Evolutionary conservation across 2,113 vertebrate genomes (phyloP), one percentile per base, ranked within the genome.

Genomic region (Tetrao urogallus): DNA sequence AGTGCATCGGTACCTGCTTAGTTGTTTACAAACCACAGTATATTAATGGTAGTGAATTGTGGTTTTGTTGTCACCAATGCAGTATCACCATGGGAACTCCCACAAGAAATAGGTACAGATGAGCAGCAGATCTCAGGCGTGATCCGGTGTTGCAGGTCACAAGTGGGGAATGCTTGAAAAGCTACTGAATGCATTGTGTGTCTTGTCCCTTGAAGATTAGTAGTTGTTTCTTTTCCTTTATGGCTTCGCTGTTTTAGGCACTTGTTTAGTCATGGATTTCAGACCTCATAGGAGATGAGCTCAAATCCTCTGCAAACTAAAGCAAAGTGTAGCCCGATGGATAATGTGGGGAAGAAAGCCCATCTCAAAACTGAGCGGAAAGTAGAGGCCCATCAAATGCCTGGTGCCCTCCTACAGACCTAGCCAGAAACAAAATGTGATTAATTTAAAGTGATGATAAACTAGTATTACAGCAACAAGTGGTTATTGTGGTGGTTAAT

Each of bases 251-350:
- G 25, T 71, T 75, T 48, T 42, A 50, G 54, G 28, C 13, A 18
- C 6, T 67, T 52, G 19, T 4, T 58, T 54, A 67, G 45, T 70
- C 8, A 6, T 8, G 19, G n/a, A 6, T 66, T 82, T 52, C 30
- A 40, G 27, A 13, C n/a, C 54, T 6, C 0, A 1, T 17, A 24
- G 57, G 13, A 15, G 42, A 28, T 30, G 34, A 32, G 16, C 58
- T 72, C 34, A 88, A 90, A 67, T 24, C 17, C 32, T 20, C 20
- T 75, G 38, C 28, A 50, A 45, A 36, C n/a, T 34, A 25, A 58
- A 74, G 17, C 7, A 36, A 32, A 32, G 14, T 12, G 9, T 54
- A 63, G 12, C 19, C 64, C 14, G 38, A 52, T 15, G 19, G 16
- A 20, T 43, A 40, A 66, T 10, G 27, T 3, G 17, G n/a, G 45